A percentile compares a stretch with the other conserved stretches of the same genome.
Evolutionary conservation across 2,888 invertebrate genomes (phyloP).

Genomic region (Andrena bicolor): DNA sequence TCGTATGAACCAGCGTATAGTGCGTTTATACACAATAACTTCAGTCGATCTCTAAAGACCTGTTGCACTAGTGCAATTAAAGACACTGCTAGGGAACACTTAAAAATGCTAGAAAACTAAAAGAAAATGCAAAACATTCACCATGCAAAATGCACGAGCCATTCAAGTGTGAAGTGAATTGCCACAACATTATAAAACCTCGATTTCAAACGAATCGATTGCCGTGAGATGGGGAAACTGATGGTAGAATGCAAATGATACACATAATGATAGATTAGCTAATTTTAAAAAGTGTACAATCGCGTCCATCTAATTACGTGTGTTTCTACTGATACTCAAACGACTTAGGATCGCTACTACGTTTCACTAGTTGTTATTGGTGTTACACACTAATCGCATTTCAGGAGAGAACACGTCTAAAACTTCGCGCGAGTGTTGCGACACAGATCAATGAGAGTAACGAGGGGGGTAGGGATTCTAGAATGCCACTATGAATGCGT

Average conservation of each 20-base stretch:
- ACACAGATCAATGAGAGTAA: slow-evolving; percentile 36
- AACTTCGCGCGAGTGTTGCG: background rate
- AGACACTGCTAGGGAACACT: slow-evolving; percentile 12
- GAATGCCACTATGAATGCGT: slow-evolving; percentile 20
- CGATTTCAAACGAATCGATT: slow-evolving; percentile 36
- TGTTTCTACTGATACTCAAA: slow-evolving; percentile 14
- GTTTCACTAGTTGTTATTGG: slow-evolving; percentile 31
- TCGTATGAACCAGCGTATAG: background rate
- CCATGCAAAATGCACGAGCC: slow-evolving; percentile 66
- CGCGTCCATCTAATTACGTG: background rate
- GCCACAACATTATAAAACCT: slow-evolving; percentile 42
- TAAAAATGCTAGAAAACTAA: slow-evolving; percentile 27
- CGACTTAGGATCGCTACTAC: slow-evolving; percentile 3
- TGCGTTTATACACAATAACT: background rate
- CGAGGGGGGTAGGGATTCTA: background rate
- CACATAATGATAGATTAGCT: slow-evolving; percentile 18
- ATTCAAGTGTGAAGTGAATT: slow-evolving; percentile 59
- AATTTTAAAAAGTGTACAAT: slow-evolving; percentile 26
- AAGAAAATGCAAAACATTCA: slow-evolving; percentile 62
- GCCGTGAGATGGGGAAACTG: slow-evolving; percentile 35
- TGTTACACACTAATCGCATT: slow-evolving; percentile 23
- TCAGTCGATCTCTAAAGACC: slow-evolving; percentile 10
- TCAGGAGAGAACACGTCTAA: slow-evolving; percentile 5
- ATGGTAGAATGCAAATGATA: slow-evolving; percentile 35
- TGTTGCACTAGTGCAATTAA: slow-evolving; percentile 5